These are phyloP conservation scores for Branchipolynoe longqiensis DNA, from an alignment of 2,888 invertebrate species.

Conservation along the genomic window DNA sequence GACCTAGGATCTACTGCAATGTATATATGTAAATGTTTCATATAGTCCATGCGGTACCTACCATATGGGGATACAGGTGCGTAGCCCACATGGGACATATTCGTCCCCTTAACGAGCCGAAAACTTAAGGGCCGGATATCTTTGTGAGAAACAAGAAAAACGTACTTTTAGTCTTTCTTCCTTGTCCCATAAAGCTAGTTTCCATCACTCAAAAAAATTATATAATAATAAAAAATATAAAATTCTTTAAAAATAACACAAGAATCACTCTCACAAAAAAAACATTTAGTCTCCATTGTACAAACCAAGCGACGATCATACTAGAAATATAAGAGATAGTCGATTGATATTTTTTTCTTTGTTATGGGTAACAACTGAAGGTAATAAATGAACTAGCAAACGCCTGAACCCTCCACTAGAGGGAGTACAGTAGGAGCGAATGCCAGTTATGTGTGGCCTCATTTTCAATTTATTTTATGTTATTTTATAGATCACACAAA, in stretches of 20 bases:
- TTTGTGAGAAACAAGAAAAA: constrained; percentile 59
- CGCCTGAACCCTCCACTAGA: too few species aligned
- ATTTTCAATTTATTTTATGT: too few species aligned
- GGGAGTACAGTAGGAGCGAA: too few species aligned
- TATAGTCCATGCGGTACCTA: constrained; percentile 63
- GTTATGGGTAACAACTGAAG: constrained; percentile 22
- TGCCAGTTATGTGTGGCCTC: too few species aligned
- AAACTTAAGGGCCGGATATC: constrained; percentile 62
- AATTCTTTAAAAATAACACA: constrained; percentile 55
- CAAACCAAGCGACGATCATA: constrained; percentile 30
- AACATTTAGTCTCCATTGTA: constrained; percentile 35
- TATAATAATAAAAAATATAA: too few species aligned
- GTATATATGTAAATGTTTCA: constrained; percentile 47
- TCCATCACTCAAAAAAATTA: constrained; percentile 54
- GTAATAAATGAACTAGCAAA: too few species aligned
- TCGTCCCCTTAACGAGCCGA: constrained; percentile 65
- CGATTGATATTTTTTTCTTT: constrained; percentile 11
- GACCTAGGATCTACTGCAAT: constrained; percentile 55
- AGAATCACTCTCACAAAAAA: constrained; percentile 39
- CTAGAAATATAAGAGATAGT: constrained; percentile 29
- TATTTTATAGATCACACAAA: too few species aligned
- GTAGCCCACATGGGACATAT: constrained; percentile 68
- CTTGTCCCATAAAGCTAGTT: constrained; percentile 47
- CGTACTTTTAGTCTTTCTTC: constrained; percentile 57
- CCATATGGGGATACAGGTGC: constrained; percentile 69